Evolutionary conservation across 2,797 vertebrate genomes (phyloP).

Genomic region (Arnoldichthys spilopterus): DNA sequence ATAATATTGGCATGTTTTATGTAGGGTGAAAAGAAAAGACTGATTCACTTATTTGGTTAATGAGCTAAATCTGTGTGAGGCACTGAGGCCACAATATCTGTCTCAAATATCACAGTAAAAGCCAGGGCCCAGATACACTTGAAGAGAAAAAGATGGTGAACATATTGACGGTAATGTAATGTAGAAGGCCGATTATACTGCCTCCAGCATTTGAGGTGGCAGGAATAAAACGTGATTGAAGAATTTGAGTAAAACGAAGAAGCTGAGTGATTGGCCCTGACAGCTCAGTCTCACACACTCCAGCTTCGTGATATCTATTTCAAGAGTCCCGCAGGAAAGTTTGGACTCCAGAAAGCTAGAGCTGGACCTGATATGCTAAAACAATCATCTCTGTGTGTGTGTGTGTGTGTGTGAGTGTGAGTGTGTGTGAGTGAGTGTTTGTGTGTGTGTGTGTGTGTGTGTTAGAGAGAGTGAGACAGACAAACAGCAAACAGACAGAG

Average conservation of each 20-base stretch:
- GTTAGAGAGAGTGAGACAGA: neutral
- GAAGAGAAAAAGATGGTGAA: slow-evolving; percentile 38
- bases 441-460: slow-evolving; percentile 32
- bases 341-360: slow-evolving; percentile 66
- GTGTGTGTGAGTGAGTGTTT: neutral
- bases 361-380: slow-evolving; percentile 73
- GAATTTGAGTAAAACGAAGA: slow-evolving; percentile 59
- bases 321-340: slow-evolving; percentile 67
- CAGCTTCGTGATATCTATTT: slow-evolving; percentile 71
- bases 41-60: neutral
- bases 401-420: slow-evolving; percentile 25
- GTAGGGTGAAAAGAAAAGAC: neutral
- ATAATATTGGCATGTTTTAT: neutral
- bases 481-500: neutral
- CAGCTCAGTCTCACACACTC: slow-evolving; percentile 61
- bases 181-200: slow-evolving; percentile 30
- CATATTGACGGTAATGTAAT: slow-evolving; percentile 52
- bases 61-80: slow-evolving; percentile 4
- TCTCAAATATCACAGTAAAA: slow-evolving; percentile 25
- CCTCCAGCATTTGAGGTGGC: slow-evolving; percentile 44
- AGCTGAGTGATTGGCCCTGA: slow-evolving; percentile 67
- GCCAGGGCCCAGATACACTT: neutral
- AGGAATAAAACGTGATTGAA: slow-evolving; percentile 65
- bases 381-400: slow-evolving; percentile 64
- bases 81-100: neutral